These are phyloP conservation scores for Trachelipus rathkii DNA, from an alignment of 1,140 invertebrate species.

Conservation along the genomic window DNA sequence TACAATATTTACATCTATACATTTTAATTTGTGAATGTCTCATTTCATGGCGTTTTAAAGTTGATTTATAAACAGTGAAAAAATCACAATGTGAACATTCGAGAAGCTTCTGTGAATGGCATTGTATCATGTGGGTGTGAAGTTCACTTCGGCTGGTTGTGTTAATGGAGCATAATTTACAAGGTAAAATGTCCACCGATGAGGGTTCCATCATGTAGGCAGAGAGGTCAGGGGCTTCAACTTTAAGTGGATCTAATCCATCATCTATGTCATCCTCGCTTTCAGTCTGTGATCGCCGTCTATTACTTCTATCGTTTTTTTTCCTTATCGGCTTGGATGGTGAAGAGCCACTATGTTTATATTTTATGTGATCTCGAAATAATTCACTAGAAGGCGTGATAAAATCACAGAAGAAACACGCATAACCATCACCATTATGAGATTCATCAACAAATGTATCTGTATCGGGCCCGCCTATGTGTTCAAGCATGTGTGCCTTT, in stretches of 20 bases:
- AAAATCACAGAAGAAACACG: not conserved
- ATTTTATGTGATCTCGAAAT: not conserved
- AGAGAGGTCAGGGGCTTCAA: not conserved
- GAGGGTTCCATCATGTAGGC: not conserved
- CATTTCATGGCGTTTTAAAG: not conserved
- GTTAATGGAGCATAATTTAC: not conserved
- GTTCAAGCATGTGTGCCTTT: not conserved
- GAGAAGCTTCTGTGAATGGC: not conserved
- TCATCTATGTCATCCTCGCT: not conserved
- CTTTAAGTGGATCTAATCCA: not conserved
- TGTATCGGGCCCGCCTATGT: not conserved
- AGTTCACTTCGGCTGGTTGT: not conserved
- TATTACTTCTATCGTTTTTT: too few relatives aligned
- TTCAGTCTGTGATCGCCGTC: not conserved
- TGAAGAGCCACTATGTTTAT: not conserved
- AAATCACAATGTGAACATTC: not conserved
- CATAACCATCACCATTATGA: not conserved
- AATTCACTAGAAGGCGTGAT: not conserved
- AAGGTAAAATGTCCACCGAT: not conserved
- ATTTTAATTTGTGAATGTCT: not conserved
- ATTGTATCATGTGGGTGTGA: not conserved
- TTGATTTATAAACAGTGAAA: constrained; percentile 6
- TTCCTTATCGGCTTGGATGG: not conserved
- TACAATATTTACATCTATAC: constrained; percentile 3
- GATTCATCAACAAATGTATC: not conserved